phyloP scores from a whole-genome alignment of 1,140 invertebrate species.

The Nasonia vitripennis region DNA sequence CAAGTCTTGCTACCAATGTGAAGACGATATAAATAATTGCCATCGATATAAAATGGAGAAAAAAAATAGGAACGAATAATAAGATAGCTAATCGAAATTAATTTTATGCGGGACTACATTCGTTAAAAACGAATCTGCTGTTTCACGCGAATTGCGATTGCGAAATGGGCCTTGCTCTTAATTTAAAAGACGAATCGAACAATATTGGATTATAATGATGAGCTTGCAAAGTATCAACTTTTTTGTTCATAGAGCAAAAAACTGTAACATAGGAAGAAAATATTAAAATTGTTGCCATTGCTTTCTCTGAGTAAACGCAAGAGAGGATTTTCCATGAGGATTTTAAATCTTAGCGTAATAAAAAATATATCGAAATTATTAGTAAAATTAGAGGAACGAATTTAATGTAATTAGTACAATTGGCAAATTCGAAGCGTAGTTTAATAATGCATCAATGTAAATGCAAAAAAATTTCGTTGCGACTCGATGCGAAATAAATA shows the following conservation, averaged over 20 bases:
- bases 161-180: slow-evolving; percentile 19
- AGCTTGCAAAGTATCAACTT: slow-evolving; percentile 30
- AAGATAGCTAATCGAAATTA: neutral
- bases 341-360: slow-evolving; percentile 28
- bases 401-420: slow-evolving; percentile 61
- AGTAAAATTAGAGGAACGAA: slow-evolving; percentile 22
- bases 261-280: slow-evolving; percentile 15
- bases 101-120: slow-evolving; percentile 14
- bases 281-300: slow-evolving; percentile 3
- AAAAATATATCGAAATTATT: slow-evolving; percentile 20
- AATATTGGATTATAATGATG: slow-evolving; percentile 18
- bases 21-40: slow-evolving; percentile 33
- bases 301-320: slow-evolving; percentile 14
- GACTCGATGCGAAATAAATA: slow-evolving; percentile 38
- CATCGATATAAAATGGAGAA: slow-evolving; percentile 19
- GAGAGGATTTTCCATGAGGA: neutral
- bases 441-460: slow-evolving; percentile 30
- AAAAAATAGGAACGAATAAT: slow-evolving; percentile 10
- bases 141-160: slow-evolving; percentile 8
- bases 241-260: slow-evolving; percentile 47
- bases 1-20: slow-evolving; percentile 12
- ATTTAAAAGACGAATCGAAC: slow-evolving; percentile 30
- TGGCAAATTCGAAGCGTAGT: slow-evolving; percentile 52
- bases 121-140: slow-evolving; percentile 28
- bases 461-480: slow-evolving; percentile 19